phyloP scores from a whole-genome alignment of 2,113 vertebrate species.

The Heterochromis multidens region DNA sequence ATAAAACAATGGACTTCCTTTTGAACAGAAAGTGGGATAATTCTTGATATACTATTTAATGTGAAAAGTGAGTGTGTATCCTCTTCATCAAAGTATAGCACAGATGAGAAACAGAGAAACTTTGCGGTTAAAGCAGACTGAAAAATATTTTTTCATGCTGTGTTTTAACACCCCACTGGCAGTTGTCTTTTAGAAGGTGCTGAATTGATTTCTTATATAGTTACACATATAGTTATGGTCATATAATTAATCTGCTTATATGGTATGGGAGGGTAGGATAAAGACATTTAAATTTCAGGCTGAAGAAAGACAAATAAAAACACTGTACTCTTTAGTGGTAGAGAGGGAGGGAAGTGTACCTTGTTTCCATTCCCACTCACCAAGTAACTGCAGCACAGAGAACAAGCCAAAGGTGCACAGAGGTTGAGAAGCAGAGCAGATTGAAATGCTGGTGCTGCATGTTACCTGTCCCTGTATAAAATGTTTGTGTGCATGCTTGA shows the following conservation, averaged over 20 bases:
- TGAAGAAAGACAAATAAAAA: background rate
- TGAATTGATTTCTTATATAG: background rate
- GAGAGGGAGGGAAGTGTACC: background rate
- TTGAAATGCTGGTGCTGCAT: background rate
- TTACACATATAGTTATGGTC: no score
- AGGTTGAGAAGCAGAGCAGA: background rate
- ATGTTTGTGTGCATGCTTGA: background rate
- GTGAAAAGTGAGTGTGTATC: background rate
- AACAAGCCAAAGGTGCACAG: background rate
- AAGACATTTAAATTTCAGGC: background rate
- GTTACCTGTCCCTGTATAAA: background rate
- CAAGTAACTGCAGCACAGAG: constrained; percentile 1
- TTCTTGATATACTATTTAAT: background rate
- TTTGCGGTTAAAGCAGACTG: background rate
- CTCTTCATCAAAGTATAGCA: background rate
- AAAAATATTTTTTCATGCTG: background rate
- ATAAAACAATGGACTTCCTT: background rate
- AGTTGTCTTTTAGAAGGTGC: background rate
- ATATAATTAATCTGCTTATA: background rate
- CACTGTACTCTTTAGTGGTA: background rate
- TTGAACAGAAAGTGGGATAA: background rate
- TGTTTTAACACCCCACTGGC: background rate
- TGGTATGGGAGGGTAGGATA: background rate
- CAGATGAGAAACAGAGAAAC: background rate
- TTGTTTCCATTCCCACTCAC: constrained; percentile 4